A percentile compares a stretch with the other conserved stretches of the same genome.
Conservation (phyloP, 2,888 invertebrate genomes). For the Octodonta nipae region DNA sequence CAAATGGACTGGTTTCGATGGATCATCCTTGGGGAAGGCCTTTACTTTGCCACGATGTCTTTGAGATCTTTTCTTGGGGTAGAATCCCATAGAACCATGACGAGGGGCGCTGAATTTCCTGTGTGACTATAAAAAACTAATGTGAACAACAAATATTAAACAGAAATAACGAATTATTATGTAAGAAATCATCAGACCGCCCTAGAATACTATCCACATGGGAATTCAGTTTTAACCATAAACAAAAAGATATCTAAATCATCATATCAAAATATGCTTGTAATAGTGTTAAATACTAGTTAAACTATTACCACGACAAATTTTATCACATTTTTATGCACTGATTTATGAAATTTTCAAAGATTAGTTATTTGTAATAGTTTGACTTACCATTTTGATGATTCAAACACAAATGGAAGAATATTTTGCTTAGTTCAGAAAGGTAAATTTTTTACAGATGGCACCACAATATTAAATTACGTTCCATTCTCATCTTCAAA, state of each 20-base stretch:
- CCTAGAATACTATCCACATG: conserved; percentile 56
- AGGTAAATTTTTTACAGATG: no score
- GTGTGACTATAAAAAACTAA: conserved; percentile 71
- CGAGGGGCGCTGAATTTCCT: conserved; percentile 99
- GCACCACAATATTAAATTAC: no score
- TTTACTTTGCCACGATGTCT: conserved; percentile 98
- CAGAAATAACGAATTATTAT: background rate
- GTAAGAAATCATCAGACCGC: conserved; percentile 51
- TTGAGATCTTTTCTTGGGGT: conserved; percentile 93
- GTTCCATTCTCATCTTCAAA: no score
- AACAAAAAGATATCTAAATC: conserved; percentile 45
- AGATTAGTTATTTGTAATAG: no score
- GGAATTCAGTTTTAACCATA: conserved; percentile 53
- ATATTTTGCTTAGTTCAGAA: no score
- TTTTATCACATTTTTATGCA: no score
- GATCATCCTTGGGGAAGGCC: conserved; percentile 98
- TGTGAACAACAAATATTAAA: no score
- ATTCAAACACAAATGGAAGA: no score
- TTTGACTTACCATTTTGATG: no score
- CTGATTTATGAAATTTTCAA: no score
- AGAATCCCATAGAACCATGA: conserved; percentile 99
- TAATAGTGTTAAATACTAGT: no score
- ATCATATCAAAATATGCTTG: conserved; percentile 38
- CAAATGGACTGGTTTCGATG: conserved; percentile 88
- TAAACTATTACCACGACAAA: no score